These are phyloP conservation scores for Meloe dianella DNA, from an alignment of 2,888 invertebrate genomes.

Conservation along the genomic window DNA sequence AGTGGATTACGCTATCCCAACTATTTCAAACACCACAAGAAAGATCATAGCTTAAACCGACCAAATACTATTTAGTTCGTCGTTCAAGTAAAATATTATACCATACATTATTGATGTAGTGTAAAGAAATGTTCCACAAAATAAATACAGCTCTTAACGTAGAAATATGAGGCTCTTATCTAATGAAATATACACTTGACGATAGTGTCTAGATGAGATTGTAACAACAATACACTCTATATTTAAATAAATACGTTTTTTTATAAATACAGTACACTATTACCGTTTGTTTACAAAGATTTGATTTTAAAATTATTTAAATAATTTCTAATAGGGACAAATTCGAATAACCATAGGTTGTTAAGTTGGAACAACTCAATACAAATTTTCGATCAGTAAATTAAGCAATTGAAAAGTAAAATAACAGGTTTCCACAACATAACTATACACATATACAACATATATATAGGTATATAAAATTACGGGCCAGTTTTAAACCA, in stretches of 20 bases:
- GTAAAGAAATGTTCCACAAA: neutral
- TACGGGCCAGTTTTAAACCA: conserved; percentile 32
- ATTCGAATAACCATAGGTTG: neutral
- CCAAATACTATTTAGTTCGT: conserved; percentile 6
- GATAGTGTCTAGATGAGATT: no score
- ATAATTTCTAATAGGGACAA: conserved; percentile 11
- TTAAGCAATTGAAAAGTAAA: conserved; percentile 33
- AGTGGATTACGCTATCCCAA: neutral
- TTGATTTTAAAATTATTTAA: neutral
- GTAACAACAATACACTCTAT: no score
- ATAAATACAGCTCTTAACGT: neutral
- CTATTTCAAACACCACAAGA: neutral
- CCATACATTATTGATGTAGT: neutral
- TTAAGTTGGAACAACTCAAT: conserved; percentile 32
- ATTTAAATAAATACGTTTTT: neutral
- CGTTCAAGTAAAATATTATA: neutral
- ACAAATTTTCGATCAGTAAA: conserved; percentile 27
- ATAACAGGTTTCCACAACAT: conserved; percentile 27
- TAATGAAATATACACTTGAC: neutral
- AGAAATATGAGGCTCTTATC: neutral
- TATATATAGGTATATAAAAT: conserved; percentile 20
- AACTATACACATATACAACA: neutral
- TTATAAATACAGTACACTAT: no score
- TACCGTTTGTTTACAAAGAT: no score
- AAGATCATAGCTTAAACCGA: neutral